Evolutionary conservation across 2,797 vertebrate species (phyloP).

Genomic region (Allobates femoralis): DNA sequence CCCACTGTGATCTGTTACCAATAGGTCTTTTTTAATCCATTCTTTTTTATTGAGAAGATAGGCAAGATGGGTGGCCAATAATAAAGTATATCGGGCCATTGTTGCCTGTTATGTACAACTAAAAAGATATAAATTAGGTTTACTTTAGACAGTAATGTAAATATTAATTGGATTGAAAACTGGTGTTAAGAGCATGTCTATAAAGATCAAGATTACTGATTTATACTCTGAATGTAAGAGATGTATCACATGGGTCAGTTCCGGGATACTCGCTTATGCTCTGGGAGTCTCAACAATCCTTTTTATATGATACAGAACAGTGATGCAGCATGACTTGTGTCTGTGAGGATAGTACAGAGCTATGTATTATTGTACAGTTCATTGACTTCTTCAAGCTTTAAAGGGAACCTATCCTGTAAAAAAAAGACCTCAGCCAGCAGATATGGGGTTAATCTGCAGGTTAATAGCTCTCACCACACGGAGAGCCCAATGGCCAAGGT

Average conservation of each 20-base stretch:
- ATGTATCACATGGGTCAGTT: neutral
- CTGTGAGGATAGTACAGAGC: no score
- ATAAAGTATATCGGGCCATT: neutral
- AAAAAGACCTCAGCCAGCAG: no score
- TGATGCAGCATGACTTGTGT: no score
- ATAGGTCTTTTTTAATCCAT: neutral
- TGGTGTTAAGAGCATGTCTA: neutral
- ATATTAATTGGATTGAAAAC: neutral
- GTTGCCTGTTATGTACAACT: neutral
- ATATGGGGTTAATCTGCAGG: no score
- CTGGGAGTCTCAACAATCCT: no score
- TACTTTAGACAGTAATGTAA: neutral
- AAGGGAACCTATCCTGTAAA: no score
- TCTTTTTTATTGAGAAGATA: neutral
- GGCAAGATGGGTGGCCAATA: neutral
- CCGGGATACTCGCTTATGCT: neutral
- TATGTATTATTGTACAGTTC: no score
- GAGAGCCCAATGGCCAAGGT: no score
- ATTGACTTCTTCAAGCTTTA: no score
- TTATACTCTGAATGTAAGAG: neutral
- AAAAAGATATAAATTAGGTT: conserved; percentile 2
- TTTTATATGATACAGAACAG: no score
- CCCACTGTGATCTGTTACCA: neutral
- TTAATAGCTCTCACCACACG: no score
- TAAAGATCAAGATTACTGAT: neutral